Evolutionary conservation across 2,888 invertebrate species (phyloP), one percentile per base, ranked within the genome.

Genomic region (Hyposoter dolosus): DNA sequence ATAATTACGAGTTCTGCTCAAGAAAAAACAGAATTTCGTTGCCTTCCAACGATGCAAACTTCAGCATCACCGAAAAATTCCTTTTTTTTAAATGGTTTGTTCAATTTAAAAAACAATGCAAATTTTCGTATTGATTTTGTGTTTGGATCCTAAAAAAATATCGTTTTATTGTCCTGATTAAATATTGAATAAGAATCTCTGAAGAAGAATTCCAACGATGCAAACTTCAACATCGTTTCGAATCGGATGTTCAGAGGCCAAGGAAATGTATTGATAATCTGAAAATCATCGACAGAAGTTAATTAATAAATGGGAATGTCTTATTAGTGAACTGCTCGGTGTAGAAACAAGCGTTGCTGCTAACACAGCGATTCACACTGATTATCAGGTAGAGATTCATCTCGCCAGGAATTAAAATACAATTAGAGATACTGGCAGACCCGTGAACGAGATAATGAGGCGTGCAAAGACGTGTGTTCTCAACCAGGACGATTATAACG

Each of bases 381-480:
- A 71, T 82, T 82, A 72, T 81, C 75, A 19, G 84, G 40, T 23
- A 78, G 71, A 75, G 53, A 76, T 84, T 84, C 76, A 79, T 84
- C 79, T 74, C 1, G 43, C 75, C 28, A 23, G 66, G 77, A 82
- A 74, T 81, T 84, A 81, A 86, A 84, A 80, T 83, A 79, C 82
- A 87, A 86, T 87, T 80, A 84, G 80, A 80, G 82, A 84, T 86
- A 86, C 86, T 86, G 75, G 47, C 43, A 28, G 56, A n/a, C 43
- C 43, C 47, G 79, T 74, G 19, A 35, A 56, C 35, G 60, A 82
- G 40, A 77, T 53, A 82, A 82, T 75, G 66, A 74, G 68, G 56
- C 60, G 68, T 43, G 75, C 47, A 50, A 72, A 78, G 74, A 60
- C 47, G 60, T 66, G 75, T 71, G 69, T 65, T 75, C 69, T 43